Conservation (phyloP, 1,140 invertebrate species). For the Drosophila sp. region DNA sequence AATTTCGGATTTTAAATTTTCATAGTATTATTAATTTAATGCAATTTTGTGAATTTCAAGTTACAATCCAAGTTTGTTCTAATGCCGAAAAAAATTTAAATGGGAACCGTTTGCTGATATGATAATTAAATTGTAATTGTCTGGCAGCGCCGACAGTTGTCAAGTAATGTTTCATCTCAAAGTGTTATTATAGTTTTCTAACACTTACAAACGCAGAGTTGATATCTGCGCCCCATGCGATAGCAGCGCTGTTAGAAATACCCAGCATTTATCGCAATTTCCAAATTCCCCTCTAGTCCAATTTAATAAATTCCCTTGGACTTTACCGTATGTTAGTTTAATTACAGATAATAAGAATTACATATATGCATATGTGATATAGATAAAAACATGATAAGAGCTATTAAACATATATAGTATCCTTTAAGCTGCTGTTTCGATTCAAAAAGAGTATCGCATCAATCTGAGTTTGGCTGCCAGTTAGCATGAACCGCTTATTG, state of each 20-base stretch:
- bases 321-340: constrained; percentile 39
- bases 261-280: background rate
- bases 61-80: too few species aligned
- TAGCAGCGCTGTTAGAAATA: constrained; percentile 9
- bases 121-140: constrained; percentile 14
- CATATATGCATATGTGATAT: constrained; percentile 28
- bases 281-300: background rate
- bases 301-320: background rate
- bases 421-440: constrained; percentile 60
- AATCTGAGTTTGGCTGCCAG: constrained; percentile 67
- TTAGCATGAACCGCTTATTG: constrained; percentile 75
- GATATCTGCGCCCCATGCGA: background rate
- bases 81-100: too few species aligned
- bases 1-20: too few species aligned
- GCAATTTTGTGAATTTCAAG: too few species aligned
- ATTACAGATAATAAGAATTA: constrained; percentile 41
- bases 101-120: too few species aligned
- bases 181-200: background rate
- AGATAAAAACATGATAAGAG: constrained; percentile 41
- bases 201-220: constrained; percentile 24
- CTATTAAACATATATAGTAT: constrained; percentile 51
- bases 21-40: too few species aligned
- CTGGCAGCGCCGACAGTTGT: constrained; percentile 14
- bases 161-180: constrained; percentile 14
- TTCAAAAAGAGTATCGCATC: constrained; percentile 79